phyloP scores from a whole-genome alignment of 2,113 vertebrate species.

The Protomyctophum bolini region DNA sequence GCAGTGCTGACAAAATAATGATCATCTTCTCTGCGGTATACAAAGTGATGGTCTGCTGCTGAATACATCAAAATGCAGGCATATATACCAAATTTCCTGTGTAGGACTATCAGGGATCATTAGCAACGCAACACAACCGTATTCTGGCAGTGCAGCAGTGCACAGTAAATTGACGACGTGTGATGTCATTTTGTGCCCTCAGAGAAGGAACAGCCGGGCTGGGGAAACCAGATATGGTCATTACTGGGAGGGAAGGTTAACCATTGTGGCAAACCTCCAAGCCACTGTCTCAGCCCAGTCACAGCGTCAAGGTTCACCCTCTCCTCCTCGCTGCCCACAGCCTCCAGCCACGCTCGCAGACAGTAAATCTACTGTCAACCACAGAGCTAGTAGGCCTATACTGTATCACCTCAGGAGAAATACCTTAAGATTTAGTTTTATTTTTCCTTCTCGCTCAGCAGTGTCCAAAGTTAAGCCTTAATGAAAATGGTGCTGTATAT shows the following conservation, averaged over 20 bases:
- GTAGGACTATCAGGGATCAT: conserved; percentile 41
- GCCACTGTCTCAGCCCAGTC: conserved; percentile 72
- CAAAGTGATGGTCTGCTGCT: conserved; percentile 58
- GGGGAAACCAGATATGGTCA: conserved; percentile 74
- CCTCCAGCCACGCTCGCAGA: conserved; percentile 40
- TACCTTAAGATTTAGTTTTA: conserved; percentile 11
- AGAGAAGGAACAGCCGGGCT: conserved; percentile 42
- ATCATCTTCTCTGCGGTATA: conserved; percentile 7
- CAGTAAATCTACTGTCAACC: conserved; percentile 53
- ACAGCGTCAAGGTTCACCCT: conserved; percentile 51
- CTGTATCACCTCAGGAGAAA: conserved; percentile 27
- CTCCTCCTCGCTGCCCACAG: conserved; percentile 43
- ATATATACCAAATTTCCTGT: conserved; percentile 39
- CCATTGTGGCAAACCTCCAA: conserved; percentile 76
- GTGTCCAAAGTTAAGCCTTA: not conserved
- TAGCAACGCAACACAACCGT: conserved; percentile 16
- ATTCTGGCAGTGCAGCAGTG: conserved; percentile 21
- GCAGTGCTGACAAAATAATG: conserved; percentile 18
- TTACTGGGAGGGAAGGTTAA: conserved; percentile 71
- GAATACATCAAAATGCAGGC: conserved; percentile 47
- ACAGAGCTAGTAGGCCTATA: conserved; percentile 38
- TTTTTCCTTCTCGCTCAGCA: not conserved
- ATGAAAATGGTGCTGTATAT: conserved; percentile 8
- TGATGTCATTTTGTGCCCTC: conserved; percentile 46
- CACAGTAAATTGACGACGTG: not conserved